phyloP scores from a whole-genome alignment of 2,113 vertebrate species.

The Salminus brasiliensis region DNA sequence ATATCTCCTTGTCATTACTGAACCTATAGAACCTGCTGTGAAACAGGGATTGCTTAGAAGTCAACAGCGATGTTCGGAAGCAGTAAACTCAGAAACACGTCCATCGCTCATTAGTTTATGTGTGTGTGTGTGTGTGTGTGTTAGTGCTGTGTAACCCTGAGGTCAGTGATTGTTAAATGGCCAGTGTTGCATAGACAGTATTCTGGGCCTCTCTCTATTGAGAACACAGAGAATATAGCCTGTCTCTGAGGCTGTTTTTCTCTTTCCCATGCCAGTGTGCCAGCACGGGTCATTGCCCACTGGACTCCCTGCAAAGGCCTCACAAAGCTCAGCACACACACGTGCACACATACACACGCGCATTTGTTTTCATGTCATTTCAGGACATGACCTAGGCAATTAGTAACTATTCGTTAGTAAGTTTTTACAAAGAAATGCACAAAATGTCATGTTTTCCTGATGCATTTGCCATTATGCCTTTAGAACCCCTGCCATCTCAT shows the following conservation, averaged over 20 bases:
- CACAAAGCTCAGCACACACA: neutral
- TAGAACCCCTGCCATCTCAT: too few species aligned
- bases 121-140: neutral
- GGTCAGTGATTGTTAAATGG: neutral
- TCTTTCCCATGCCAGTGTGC: neutral
- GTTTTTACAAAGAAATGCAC: too few species aligned
- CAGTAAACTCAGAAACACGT: neutral
- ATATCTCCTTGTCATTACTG: too few species aligned
- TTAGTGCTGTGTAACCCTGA: neutral
- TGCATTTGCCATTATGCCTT: too few species aligned
- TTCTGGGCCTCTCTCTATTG: constrained; percentile 9
- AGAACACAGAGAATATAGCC: neutral
- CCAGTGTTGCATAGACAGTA: neutral
- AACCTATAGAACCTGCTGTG: too few species aligned
- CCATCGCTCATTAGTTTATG: neutral
- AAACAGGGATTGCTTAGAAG: neutral
- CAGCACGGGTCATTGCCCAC: neutral
- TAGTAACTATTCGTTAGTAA: too few species aligned
- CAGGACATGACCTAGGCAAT: too few species aligned
- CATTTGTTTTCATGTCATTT: neutral
- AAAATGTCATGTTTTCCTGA: too few species aligned
- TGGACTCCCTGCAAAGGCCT: constrained; percentile 1
- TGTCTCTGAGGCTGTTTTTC: constrained; percentile 24
- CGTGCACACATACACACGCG: neutral
- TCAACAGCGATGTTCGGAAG: neutral